These are phyloP conservation scores for Stegodyphus mimosarum DNA, from an alignment of 1,140 invertebrate genomes.

Conservation along the genomic window DNA sequence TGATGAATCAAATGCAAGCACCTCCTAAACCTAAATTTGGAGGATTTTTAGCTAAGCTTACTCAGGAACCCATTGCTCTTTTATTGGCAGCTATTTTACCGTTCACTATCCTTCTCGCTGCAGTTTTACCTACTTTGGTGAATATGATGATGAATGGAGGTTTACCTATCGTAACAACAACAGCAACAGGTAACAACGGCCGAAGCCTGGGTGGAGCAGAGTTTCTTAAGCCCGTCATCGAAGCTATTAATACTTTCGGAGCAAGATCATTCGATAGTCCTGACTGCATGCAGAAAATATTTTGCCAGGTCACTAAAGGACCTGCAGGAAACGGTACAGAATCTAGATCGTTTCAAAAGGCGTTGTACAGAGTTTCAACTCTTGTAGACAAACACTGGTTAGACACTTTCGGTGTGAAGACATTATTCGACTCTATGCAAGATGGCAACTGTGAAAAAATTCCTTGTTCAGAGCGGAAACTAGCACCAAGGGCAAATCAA, in stretches of 20 bases:
- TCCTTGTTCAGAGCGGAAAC: background rate
- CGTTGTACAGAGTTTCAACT: slow-evolving; percentile 11
- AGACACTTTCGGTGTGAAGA: slow-evolving; percentile 23
- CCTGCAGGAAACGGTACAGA: slow-evolving; percentile 1
- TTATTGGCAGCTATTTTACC: slow-evolving; percentile 33
- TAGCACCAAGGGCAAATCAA: background rate
- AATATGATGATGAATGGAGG: slow-evolving; percentile 58
- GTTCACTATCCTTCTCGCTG: slow-evolving; percentile 45
- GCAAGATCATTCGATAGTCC: slow-evolving; percentile 41
- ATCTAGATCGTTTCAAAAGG: slow-evolving; percentile 24
- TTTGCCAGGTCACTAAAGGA: slow-evolving; percentile 48
- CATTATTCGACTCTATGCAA: slow-evolving; percentile 44
- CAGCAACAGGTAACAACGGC: slow-evolving; percentile 37
- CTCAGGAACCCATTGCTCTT: slow-evolving; percentile 12
- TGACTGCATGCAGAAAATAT: slow-evolving; percentile 47
- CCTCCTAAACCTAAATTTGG: background rate
- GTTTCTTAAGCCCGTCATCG: slow-evolving; percentile 29
- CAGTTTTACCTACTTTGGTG: slow-evolving; percentile 46
- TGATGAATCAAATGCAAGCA: slow-evolving; percentile 30
- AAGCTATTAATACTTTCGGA: slow-evolving; percentile 28
- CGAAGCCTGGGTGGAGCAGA: background rate
- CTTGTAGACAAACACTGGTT: slow-evolving; percentile 14
- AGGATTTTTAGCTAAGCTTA: slow-evolving; percentile 17
- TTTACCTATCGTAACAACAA: slow-evolving; percentile 43
- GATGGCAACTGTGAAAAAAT: slow-evolving; percentile 48